Evolutionary conservation across 2,888 invertebrate genomes (phyloP), one percentile per base, ranked within the genome.

Genomic region (Mythimna albipuncta): DNA sequence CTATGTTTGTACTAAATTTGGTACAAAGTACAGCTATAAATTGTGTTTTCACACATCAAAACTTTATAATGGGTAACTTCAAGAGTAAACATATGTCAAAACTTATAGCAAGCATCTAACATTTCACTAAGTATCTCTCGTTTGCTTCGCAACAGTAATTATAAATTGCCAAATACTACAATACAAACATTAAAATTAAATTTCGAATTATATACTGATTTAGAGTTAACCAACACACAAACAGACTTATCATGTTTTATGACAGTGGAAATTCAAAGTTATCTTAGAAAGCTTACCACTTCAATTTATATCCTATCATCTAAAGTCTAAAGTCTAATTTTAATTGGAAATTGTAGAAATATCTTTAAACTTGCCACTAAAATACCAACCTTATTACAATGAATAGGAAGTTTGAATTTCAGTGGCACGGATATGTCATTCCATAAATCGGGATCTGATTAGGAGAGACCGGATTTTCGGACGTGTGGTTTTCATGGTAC

Each of bases 381-480:
- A 84, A 71, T 72, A 35, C 64, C 2, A 52, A 62, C 80, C 68
- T 35, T 84, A 68, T 75, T 50, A 1, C 19, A 5, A 9, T 26
- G 1, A 6, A 0, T 0, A 5, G 69, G 50, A 65, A 63, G 74
- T 65, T 58, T 41, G 13, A 72, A 69, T 67, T 83, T 44, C 44
- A 35, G n/a, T n/a, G 21, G 16, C 41, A 52, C 6, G 41, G 19
- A 41, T 52, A 52, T 61, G 75, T 77, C 69, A 73, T 82, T 71
- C 75, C 71, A 79, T 82, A 85, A 85, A 85, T 83, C 70, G 87
- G 84, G 85, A 84, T 83, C 77, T 80, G 82, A 88, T 87, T 85
- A 85, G 82, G 69, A 77, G 78, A 73, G 75, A 79, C 81, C 78
- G 82, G 75, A 82, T 86, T 88, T 86, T 82, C 82, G 66, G 79